These are phyloP conservation scores for Brachionus rubens DNA, from an alignment of 1,140 invertebrate genomes.

Conservation along the genomic window DNA sequence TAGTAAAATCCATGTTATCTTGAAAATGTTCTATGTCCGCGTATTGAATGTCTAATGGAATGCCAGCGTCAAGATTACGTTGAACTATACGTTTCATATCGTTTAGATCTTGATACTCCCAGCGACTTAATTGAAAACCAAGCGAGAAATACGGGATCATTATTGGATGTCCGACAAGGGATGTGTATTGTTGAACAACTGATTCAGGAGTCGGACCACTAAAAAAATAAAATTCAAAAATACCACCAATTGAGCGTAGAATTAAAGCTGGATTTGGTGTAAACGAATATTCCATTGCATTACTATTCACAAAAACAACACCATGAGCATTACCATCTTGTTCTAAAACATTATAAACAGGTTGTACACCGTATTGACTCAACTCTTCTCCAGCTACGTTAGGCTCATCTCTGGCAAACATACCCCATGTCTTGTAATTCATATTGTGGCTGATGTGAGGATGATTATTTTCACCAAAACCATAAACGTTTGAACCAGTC, in stretches of 20 bases:
- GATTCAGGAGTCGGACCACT: constrained; percentile 61
- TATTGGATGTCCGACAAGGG: constrained; percentile 59
- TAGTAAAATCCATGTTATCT: constrained; percentile 59
- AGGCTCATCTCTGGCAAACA: constrained; percentile 38
- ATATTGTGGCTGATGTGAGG: constrained; percentile 15
- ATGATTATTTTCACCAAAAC: constrained; percentile 47
- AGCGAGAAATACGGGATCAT: constrained; percentile 63
- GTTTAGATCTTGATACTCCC: constrained; percentile 53
- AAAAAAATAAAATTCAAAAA: constrained; percentile 62
- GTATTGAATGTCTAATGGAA: constrained; percentile 53
- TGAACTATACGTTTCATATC: constrained; percentile 48
- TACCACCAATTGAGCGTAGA: constrained; percentile 55
- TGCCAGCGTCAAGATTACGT: background rate
- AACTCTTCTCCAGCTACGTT: constrained; percentile 26
- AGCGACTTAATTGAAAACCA: constrained; percentile 63
- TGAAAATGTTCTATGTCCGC: constrained; percentile 62
- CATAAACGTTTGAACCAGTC: constrained; percentile 38
- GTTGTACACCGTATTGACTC: constrained; percentile 45
- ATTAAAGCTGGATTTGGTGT: constrained; percentile 52
- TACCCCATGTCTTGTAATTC: constrained; percentile 34
- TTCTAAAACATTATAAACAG: constrained; percentile 71
- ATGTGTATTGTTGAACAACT: constrained; percentile 49
- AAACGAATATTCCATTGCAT: constrained; percentile 53
- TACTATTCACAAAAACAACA: constrained; percentile 55
- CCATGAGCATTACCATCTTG: constrained; percentile 60